These are phyloP conservation scores for Prosopocoilus inquinatus DNA, from an alignment of 2,888 invertebrate species.

Conservation along the genomic window DNA sequence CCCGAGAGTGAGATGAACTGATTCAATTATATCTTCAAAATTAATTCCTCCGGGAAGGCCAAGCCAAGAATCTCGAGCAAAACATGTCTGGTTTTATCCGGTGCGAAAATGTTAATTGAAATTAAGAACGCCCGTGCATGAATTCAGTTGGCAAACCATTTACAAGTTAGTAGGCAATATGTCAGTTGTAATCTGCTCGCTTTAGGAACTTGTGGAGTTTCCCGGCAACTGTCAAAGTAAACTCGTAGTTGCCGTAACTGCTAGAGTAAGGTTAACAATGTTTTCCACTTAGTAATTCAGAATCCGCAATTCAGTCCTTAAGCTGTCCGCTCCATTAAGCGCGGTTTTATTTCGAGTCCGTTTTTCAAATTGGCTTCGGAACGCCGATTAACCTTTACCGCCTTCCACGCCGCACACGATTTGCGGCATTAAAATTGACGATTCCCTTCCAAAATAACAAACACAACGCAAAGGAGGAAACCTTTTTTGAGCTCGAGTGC, in stretches of 20 bases:
- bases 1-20: too few species aligned
- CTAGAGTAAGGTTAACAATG: constrained; percentile 31
- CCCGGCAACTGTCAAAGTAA: constrained; percentile 2
- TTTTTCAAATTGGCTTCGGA: constrained; percentile 26
- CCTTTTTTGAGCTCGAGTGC: too few species aligned
- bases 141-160: too few species aligned
- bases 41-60: too few species aligned
- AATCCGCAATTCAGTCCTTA: constrained; percentile 28
- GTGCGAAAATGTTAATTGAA: too few species aligned
- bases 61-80: too few species aligned
- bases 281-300: constrained; percentile 34
- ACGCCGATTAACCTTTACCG: constrained; percentile 25
- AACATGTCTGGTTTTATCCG: too few species aligned
- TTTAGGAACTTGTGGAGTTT: neutral
- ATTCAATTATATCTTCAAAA: too few species aligned
- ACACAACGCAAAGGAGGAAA: too few species aligned
- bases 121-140: too few species aligned
- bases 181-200: constrained; percentile 4
- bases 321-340: constrained; percentile 28
- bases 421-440: constrained; percentile 4
- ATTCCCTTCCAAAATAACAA: neutral
- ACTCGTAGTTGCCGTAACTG: neutral
- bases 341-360: constrained; percentile 23
- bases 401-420: constrained; percentile 2
- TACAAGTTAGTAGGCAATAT: constrained; percentile 1